phyloP scores from a whole-genome alignment of 2,797 vertebrate genomes.

The Tragopan temminckii region DNA sequence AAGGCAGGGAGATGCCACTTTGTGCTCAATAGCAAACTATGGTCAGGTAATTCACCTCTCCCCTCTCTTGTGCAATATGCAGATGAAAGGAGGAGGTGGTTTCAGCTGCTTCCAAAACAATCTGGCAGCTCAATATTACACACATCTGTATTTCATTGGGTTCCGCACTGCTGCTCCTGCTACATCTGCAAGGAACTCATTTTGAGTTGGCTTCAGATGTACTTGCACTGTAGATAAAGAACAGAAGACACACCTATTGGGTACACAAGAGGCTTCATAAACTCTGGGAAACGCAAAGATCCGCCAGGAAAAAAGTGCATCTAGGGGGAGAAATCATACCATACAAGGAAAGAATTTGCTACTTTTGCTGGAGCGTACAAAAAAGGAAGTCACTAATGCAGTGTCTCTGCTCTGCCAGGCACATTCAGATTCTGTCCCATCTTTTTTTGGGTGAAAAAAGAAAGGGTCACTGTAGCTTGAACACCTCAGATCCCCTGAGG shows the following conservation, averaged over 20 bases:
- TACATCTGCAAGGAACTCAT: background rate
- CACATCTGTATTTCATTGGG: background rate
- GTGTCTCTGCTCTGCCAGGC: background rate
- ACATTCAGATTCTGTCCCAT: fast-evolving
- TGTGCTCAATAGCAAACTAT: background rate
- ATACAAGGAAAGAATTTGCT: fast-evolving
- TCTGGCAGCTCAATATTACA: background rate
- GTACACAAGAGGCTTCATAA: background rate
- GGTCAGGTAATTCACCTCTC: background rate
- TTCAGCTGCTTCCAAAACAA: background rate
- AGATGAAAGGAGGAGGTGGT: background rate
- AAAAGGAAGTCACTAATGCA: background rate
- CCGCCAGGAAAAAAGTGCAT: background rate
- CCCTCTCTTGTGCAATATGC: background rate
- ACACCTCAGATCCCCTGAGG: background rate
- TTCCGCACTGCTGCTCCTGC: background rate
- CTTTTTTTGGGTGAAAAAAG: background rate
- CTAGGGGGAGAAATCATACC: background rate
- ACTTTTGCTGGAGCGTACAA: background rate
- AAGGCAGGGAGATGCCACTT: background rate
- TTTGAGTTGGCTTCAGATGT: background rate
- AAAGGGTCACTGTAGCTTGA: background rate
- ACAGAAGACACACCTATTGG: fast-evolving
- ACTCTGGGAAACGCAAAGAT: background rate
- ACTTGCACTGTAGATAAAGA: background rate